phyloP scores from a whole-genome alignment of 2,113 vertebrate genomes.

The Aegithalos caudatus region DNA sequence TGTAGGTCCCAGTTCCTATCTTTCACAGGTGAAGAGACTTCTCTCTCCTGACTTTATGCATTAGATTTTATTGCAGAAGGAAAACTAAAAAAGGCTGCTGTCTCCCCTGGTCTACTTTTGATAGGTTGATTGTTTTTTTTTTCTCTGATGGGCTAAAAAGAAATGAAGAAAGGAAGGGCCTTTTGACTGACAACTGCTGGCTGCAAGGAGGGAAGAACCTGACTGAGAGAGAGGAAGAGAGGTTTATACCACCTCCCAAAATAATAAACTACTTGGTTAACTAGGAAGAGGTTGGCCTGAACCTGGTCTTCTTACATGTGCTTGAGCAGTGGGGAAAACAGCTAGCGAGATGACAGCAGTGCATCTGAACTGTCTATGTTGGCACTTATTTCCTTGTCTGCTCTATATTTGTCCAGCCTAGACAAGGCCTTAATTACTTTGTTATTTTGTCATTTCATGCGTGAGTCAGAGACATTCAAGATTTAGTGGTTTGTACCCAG shows the following conservation, averaged over 20 bases:
- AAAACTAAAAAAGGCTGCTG: neutral
- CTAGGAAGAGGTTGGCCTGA: neutral
- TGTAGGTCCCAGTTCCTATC: neutral
- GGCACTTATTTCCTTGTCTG: neutral
- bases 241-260: neutral
- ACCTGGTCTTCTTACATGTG: neutral
- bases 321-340: neutral
- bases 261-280: neutral
- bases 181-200: neutral
- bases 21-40: neutral
- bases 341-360: neutral
- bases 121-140: neutral
- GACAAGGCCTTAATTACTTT: neutral
- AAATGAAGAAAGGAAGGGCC: neutral
- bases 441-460: neutral
- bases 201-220: neutral
- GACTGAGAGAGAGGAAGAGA: neutral
- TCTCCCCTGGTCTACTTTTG: neutral
- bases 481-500: neutral
- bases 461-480: neutral
- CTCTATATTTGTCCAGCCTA: neutral
- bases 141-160: neutral
- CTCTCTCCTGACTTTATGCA: neutral
- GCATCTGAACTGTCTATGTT: neutral
- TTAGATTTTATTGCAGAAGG: neutral